Percentiles rank a stretch among this genome's conserved stretches.
Conservation (phyloP, 2,797 vertebrate species). For the Babyrousa celebensis region DNA sequence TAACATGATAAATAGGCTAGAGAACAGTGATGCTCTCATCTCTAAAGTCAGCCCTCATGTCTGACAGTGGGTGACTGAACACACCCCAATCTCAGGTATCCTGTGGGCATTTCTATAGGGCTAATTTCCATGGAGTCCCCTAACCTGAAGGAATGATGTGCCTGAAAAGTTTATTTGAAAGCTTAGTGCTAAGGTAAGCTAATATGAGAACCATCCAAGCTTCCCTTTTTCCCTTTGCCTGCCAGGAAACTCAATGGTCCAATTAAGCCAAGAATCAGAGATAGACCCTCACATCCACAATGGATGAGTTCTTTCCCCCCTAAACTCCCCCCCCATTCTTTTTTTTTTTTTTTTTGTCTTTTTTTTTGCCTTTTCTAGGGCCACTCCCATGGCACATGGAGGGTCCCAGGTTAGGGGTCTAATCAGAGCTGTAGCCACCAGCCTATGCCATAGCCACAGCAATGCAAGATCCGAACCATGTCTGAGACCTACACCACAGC, state of each 20-base stretch:
- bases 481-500: too few species aligned
- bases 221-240: slow-evolving; percentile 67
- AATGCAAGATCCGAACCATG: too few species aligned
- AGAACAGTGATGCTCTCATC: not conserved
- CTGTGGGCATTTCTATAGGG: not conserved
- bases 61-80: not conserved
- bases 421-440: too few species aligned
- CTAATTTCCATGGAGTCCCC: not conserved
- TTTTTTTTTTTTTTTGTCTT: too few species aligned
- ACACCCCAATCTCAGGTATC: not conserved
- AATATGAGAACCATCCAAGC: not conserved
- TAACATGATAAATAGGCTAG: not conserved
- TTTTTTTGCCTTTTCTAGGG: too few species aligned
- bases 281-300: not conserved
- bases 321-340: not conserved
- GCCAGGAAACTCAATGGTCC: slow-evolving; percentile 33
- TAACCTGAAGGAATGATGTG: not conserved
- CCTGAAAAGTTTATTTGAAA: slow-evolving; percentile 6
- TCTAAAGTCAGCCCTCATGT: not conserved
- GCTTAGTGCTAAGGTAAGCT: not conserved
- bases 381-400: too few species aligned
- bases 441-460: too few species aligned
- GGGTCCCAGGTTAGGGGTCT: too few species aligned
- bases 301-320: not conserved
- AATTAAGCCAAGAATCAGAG: not conserved